phyloP scores from a whole-genome alignment of 2,888 invertebrate species.

The Branchipolynoe longqiensis region DNA sequence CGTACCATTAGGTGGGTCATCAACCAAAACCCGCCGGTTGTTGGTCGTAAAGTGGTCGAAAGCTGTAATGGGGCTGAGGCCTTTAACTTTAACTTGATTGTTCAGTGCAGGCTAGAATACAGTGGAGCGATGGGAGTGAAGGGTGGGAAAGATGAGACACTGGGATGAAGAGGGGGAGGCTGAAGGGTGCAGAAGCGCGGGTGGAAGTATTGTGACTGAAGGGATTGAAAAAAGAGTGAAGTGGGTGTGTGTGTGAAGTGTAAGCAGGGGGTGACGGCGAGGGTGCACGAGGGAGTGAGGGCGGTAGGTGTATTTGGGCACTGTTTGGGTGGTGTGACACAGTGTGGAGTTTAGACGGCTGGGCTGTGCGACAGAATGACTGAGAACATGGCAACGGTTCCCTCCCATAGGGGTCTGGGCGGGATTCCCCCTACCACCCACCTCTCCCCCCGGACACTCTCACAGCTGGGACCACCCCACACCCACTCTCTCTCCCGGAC shows the following conservation, averaged over 20 bases:
- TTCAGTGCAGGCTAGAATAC: no score
- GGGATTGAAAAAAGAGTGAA: not conserved
- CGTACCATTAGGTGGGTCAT: not conserved
- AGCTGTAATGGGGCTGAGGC: not conserved
- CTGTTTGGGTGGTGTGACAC: no score
- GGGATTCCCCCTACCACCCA: not conserved
- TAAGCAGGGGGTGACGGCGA: conserved; percentile 6
- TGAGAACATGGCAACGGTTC: no score
- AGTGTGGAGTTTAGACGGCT: no score
- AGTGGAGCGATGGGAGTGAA: no score
- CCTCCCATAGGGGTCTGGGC: no score
- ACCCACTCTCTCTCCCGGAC: not conserved
- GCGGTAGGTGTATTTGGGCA: no score
- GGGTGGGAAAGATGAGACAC: no score
- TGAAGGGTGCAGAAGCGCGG: no score
- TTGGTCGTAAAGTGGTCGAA: not conserved
- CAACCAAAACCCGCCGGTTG: not conserved
- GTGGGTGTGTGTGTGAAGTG: not conserved
- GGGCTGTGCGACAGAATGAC: no score
- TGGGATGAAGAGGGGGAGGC: no score
- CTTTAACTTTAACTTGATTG: no score
- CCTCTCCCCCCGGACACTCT: not conserved
- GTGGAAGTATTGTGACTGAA: not conserved
- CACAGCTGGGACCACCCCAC: not conserved
- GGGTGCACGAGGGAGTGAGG: not conserved